Evolutionary conservation across 1,140 invertebrate species (phyloP), one percentile per base, ranked within the genome.

Genomic region (Bombus sibiricus): DNA sequence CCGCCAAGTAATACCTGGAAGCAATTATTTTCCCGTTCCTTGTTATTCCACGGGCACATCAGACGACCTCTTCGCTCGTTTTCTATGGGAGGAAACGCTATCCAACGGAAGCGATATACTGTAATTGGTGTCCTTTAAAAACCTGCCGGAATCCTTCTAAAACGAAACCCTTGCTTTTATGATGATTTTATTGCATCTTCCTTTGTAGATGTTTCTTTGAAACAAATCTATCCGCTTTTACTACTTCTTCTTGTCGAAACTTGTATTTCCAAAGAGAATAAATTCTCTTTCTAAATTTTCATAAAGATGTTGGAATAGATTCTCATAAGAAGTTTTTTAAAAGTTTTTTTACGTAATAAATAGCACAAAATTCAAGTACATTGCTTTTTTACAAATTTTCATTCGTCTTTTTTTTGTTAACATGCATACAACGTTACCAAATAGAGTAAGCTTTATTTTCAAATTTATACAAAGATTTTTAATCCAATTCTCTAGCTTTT

Each of bases 111-210:
- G 64, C 34, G 53, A 79, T 84, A 78, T 78, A 78, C 68, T 85
- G 83, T 83, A 80, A 76, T 69, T 64, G 64, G 37, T 71, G 82
- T 62, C 77, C 73, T 79, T 83, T 85, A 81, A 85, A 90, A 84
- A 68, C 28, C 32, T 18, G 18, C 41, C n/a, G 66, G 43, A 34
- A 41, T 69, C n/a, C 41, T 78, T 22, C 18, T 34, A 18, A 5
- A 32, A 66, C 18, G 43, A 12, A 18, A 41, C 34, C 34, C 62
- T 83, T 83, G 15, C 18, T 28, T 83, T 83, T 53, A 41, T 25
- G 18, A 32, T 25, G 25, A 9, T 77, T 77, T 69, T 57, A 57
- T 34, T 18, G 28, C 12, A 15, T n/a, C 43, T 75, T 66, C 59
- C 39, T n/a, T 71, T 82, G 39, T 82, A 1, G 0, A 37, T 37